Evolutionary conservation across 1,140 invertebrate species (phyloP).

Genomic region (Conus ventricosus): DNA sequence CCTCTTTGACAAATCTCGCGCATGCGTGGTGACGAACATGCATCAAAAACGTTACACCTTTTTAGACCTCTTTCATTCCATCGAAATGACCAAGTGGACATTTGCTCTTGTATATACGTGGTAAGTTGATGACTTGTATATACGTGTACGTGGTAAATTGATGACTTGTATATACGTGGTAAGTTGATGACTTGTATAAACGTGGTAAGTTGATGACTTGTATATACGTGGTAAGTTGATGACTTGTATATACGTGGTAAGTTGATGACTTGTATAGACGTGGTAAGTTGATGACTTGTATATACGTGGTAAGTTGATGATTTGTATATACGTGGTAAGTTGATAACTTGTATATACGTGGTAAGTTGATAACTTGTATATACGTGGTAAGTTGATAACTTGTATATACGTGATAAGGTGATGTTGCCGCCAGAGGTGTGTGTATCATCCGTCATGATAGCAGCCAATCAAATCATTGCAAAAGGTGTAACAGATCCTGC

Average conservation of each 20-base stretch:
- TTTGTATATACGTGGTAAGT: neutral
- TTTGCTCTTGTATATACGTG: conserved; percentile 55
- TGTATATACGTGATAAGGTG: neutral
- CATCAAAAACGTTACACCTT: conserved; percentile 62
- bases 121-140: conserved; percentile 39
- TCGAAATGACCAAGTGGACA: conserved; percentile 52
- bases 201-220: neutral
- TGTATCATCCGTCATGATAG: too few species aligned
- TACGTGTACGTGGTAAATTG: too few species aligned
- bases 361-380: too few species aligned
- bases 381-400: too few species aligned
- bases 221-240: neutral
- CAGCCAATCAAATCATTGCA: too few species aligned
- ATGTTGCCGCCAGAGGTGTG: too few species aligned
- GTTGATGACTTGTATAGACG: neutral
- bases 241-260: neutral
- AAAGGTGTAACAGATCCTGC: too few species aligned
- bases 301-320: neutral
- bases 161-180: neutral
- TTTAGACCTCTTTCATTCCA: conserved; percentile 60
- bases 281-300: neutral
- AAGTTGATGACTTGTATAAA: neutral
- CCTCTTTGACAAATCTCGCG: conserved; percentile 60
- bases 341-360: too few species aligned
- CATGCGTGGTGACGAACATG: conserved; percentile 63